A percentile compares a stretch with the other conserved stretches of the same genome.
These are phyloP conservation scores for Heliconius hermathena DNA, from an alignment of 1,140 invertebrate species.

Conservation along the genomic window DNA sequence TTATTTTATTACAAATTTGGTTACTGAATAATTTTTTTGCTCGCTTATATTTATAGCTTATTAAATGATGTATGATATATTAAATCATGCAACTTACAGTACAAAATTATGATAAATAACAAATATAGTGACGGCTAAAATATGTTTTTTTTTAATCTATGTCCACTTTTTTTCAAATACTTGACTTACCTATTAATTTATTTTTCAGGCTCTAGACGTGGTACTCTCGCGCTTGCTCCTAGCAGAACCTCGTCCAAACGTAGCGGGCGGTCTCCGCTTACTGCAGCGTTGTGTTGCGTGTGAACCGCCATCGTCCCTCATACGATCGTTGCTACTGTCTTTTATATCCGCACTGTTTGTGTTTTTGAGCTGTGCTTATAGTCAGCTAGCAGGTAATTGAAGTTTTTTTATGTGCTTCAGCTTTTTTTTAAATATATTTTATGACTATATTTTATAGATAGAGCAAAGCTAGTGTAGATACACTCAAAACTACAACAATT, in stretches of 20 bases:
- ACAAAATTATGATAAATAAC: too few relatives aligned
- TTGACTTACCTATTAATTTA: too few relatives aligned
- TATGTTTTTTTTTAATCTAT: too few relatives aligned
- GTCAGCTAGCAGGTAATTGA: constrained; percentile 84
- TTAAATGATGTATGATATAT: too few relatives aligned
- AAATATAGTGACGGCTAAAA: too few relatives aligned
- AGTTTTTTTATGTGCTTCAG: background rate
- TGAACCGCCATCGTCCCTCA: constrained; percentile 88
- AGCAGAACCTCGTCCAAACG: constrained; percentile 85
- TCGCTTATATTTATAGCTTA: too few relatives aligned
- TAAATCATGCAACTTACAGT: too few relatives aligned
- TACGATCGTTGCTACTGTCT: constrained; percentile 91
- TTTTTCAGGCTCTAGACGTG: constrained; percentile 85
- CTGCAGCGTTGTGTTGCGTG: constrained; percentile 89
- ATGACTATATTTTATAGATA: too few relatives aligned
- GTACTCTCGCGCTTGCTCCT: constrained; percentile 89
- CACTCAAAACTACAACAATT: too few relatives aligned
- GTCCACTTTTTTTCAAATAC: background rate
- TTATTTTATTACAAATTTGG: background rate
- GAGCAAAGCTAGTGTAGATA: too few relatives aligned
- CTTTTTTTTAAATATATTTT: background rate
- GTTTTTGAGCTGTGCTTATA: constrained; percentile 92
- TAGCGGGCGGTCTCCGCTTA: constrained; percentile 86
- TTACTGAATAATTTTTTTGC: too few relatives aligned
- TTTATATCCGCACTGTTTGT: constrained; percentile 95